Base-by-base conservation (phyloP, 2,113 vertebrate species). In the Trogon surrucura region DNA sequence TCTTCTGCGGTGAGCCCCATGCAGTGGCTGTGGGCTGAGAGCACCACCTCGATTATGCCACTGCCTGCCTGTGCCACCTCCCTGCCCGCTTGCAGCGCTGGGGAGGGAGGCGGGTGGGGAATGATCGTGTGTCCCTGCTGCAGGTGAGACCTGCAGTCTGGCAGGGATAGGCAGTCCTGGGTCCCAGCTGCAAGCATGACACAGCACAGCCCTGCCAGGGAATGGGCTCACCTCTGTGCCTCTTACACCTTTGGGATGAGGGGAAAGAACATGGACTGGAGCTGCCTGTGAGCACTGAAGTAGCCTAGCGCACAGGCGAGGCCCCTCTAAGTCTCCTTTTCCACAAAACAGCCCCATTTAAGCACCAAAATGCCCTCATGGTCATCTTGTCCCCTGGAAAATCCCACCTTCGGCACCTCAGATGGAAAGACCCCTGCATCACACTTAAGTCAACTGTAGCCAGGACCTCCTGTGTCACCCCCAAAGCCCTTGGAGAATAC, bases 381-480 rank as follows among this genome's bases (percentile, higher is more conserved):
- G 67, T 30, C 26, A 61, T 27, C 56, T 80, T 80, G 32, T 29
- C 11, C 44, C 47, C 12, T 51, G 44, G 16, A 75, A 92, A 96
- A 92, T 41, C 38, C 20, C 38, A 71, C 32, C 6, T 80, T 69
- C 5, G 3, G 32, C 32, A 74, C 22, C 21, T 84, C 23, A 22
- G 9, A 17, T 38, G 29, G n/a, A 70, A 93, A 67, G 7, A 60
- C 10, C 13, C 32, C 53, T 27, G 18, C 0, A 0, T 81, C 1
- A 6, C 44, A 88, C 32, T 54, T n/a, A 64, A 86, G 57, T 20
- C 0, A 0, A 9, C 44, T 41, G 29, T 18, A 57, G 12, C 51
- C 81, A 72, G 45, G 51, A 80, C 20, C 6, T 56, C 9, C 61
- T 16, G 22, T 3, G 8, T 47, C n/a, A 86, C 11, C 10, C 1